These are phyloP conservation scores for Drosophila seguyi DNA, from an alignment of 1,140 invertebrate genomes.

Conservation along the genomic window DNA sequence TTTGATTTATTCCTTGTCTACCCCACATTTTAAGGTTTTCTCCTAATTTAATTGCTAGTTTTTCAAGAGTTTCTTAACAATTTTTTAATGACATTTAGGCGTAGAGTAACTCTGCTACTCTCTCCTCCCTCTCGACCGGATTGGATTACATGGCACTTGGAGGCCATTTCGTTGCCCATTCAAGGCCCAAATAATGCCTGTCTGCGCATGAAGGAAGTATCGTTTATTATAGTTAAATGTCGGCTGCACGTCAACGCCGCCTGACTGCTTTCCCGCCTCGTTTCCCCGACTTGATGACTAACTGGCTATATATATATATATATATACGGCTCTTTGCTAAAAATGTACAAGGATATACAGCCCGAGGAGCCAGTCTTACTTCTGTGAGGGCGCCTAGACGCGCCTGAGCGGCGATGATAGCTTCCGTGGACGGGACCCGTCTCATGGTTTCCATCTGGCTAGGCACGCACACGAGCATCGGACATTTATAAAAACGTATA, in stretches of 20 bases:
- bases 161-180: conserved; percentile 2
- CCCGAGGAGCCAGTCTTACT: conserved; percentile 13
- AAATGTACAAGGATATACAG: too few relatives aligned
- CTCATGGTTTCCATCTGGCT: conserved; percentile 67
- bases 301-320: conserved; percentile 9
- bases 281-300: conserved; percentile 43
- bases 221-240: conserved; percentile 78
- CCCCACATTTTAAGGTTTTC: too few relatives aligned
- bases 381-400: conserved; percentile 1
- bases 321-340: too few relatives aligned
- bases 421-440: conserved; percentile 46
- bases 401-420: conserved; percentile 54
- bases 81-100: background rate
- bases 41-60: background rate
- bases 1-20: conserved; percentile 1
- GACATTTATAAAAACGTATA: background rate
- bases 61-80: background rate
- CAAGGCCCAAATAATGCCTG: conserved; percentile 26
- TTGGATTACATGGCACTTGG: conserved; percentile 43
- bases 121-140: background rate
- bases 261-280: conserved; percentile 15
- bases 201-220: conserved; percentile 67
- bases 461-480: conserved; percentile 32
- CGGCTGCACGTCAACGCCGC: conserved; percentile 58
- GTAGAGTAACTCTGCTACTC: background rate